Conservation (phyloP, 1,140 invertebrate species). For the Vanessa tameamea region DNA sequence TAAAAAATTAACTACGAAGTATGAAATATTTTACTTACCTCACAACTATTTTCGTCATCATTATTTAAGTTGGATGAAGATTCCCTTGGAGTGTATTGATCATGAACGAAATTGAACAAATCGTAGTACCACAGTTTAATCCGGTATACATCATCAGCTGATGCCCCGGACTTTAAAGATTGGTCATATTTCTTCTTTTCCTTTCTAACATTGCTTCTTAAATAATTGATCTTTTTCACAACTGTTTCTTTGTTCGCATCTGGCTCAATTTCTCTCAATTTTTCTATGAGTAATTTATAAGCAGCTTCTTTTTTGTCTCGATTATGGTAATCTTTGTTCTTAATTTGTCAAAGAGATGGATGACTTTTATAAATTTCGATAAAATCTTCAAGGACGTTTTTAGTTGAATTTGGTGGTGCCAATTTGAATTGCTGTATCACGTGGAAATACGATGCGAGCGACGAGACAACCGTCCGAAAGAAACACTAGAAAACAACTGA, state of each 20-base stretch:
- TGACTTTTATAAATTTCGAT: constrained; percentile 26
- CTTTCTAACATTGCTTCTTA: constrained; percentile 13
- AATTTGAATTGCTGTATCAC: no score
- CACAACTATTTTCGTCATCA: not conserved
- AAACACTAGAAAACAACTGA: no score
- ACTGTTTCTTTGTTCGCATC: constrained; percentile 4
- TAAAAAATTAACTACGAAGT: no score
- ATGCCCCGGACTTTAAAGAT: not conserved
- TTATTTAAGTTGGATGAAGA: not conserved
- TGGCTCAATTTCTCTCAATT: constrained; percentile 23
- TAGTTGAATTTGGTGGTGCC: no score
- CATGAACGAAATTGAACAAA: constrained; percentile 15
- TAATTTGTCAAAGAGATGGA: constrained; percentile 28
- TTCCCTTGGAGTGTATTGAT: not conserved
- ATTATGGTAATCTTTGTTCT: constrained; percentile 32
- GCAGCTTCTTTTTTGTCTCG: constrained; percentile 30
- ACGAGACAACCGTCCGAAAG: no score
- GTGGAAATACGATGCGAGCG: no score
- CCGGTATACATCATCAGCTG: not conserved
- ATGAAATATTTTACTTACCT: not conserved
- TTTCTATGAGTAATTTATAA: constrained; percentile 20
- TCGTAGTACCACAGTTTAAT: constrained; percentile 25
- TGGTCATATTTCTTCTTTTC: constrained; percentile 13
- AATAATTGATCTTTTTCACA: constrained; percentile 16
- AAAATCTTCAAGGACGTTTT: constrained; percentile 5